Evolutionary conservation across 2,888 invertebrate species (phyloP).

Genomic region (Campaea margaritaria): DNA sequence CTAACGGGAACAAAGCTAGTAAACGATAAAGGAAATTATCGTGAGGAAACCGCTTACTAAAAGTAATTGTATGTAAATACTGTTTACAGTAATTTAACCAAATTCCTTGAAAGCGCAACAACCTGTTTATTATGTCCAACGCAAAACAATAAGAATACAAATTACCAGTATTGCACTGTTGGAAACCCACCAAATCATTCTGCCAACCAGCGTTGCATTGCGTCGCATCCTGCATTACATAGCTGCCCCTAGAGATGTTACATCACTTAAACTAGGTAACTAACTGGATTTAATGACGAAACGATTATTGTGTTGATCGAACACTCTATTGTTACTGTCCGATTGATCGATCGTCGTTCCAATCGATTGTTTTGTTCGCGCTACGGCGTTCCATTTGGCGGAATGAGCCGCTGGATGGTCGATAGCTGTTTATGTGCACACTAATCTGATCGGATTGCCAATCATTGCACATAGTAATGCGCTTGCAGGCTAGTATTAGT

Average conservation of each 20-base stretch:
- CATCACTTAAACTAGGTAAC: slow-evolving; percentile 7
- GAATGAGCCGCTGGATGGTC: slow-evolving; percentile 11
- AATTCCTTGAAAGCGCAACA: slow-evolving; percentile 5
- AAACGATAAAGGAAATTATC: too few relatives aligned
- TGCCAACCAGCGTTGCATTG: slow-evolving; percentile 38
- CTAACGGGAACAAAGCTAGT: too few relatives aligned
- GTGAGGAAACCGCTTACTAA: neutral
- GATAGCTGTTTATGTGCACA: slow-evolving; percentile 1
- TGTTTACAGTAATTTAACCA: neutral
- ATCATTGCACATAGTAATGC: slow-evolving; percentile 1
- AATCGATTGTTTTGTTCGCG: slow-evolving; percentile 35
- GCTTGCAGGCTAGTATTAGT: neutral
- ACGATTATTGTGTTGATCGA: slow-evolving; percentile 43
- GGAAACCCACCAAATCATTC: slow-evolving; percentile 45
- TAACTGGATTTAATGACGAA: slow-evolving; percentile 45
- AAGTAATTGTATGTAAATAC: neutral
- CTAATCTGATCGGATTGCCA: slow-evolving; percentile 8
- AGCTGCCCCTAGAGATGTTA: slow-evolving; percentile 45
- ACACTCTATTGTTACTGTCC: slow-evolving; percentile 19
- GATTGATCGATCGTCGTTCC: slow-evolving; percentile 30
- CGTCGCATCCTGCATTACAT: slow-evolving; percentile 43
- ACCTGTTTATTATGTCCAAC: slow-evolving; percentile 7
- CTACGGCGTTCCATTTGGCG: slow-evolving; percentile 23
- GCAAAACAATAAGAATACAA: slow-evolving; percentile 33
- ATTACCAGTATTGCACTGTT: slow-evolving; percentile 38